Evolutionary conservation across 2,113 vertebrate genomes (phyloP).

Genomic region (Thomomys bottae): DNA sequence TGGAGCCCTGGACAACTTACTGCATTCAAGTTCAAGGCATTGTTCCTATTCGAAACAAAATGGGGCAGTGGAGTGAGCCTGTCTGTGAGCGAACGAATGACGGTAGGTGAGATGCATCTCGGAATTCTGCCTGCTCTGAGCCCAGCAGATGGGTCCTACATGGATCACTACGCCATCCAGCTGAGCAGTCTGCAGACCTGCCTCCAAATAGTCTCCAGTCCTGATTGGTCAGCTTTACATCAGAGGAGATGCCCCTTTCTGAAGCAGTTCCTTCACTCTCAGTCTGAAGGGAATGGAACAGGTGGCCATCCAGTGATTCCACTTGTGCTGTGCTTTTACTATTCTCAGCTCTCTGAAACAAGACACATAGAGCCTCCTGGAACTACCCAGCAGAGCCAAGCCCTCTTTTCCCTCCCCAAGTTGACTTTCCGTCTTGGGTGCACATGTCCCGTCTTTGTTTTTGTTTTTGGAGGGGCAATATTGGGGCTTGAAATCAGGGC

Average conservation of each 20-base stretch:
- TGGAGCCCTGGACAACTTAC: conserved; percentile 84
- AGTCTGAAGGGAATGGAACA: rapidly evolving
- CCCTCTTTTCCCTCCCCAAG: background rate
- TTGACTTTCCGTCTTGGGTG: background rate
- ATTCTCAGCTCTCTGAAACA: background rate
- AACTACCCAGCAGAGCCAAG: background rate
- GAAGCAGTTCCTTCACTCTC: background rate
- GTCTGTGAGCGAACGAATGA: conserved; percentile 80
- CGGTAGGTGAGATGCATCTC: conserved; percentile 63
- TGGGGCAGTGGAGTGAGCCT: conserved; percentile 80
- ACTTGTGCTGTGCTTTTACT: rapidly evolving
- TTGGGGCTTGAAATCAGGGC: too few species aligned
- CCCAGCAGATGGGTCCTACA: background rate
- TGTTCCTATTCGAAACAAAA: conserved; percentile 74
- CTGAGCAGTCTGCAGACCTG: background rate
- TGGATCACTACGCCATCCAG: too few species aligned
- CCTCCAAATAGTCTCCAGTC: background rate
- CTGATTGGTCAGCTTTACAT: background rate
- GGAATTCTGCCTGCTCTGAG: background rate
- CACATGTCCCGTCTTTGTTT: background rate
- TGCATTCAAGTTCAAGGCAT: conserved; percentile 83
- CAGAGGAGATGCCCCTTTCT: background rate
- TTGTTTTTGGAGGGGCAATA: too few species aligned
- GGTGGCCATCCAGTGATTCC: too few species aligned
- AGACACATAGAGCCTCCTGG: background rate